Evolutionary conservation across 2,797 vertebrate species (phyloP), one percentile per base, ranked within the genome.

Genomic region (Bradypodion ventrale): DNA sequence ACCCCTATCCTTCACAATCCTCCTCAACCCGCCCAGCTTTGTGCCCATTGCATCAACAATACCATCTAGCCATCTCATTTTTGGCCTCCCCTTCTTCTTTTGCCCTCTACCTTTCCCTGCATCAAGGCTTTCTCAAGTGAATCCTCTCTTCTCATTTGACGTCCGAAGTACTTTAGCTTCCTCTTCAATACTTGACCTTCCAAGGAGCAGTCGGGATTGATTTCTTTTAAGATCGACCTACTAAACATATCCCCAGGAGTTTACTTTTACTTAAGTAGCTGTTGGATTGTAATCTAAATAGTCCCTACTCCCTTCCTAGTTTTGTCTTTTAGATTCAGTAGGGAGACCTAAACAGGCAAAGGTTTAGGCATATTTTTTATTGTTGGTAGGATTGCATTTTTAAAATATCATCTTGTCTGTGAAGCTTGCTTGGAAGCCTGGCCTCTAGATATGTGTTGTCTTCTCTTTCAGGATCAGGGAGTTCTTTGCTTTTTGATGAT

Each of bases 391-490:
- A 25, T 49, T 8, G 13, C 0, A 23, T 83, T 83, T 66, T 68
- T 35, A 44, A 73, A 49, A 73, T 60, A 35, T 27, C 16, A 9
- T 46, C 2, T 78, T 32, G 19, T 78, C 62, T 65, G 16, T 66
- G 5, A 75, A 75, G 52, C 72, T 75, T 8, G 19, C 56, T 42
- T 35, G 74, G 46, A 83, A 77, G 10, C 29, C 13, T 69, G n/a
- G 0, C 7, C 70, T 78, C 70, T 93, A 27, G 94, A 80, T 77
- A 23, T 86, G 59, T 69, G 16, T 21, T 69, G 46, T 88, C 74
- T 73, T 93, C n/a, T 92, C 75, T 95, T 95, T 69, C 85, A 96
- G 96, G 94, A 73, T 92, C 93, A 9, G 96, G 95, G 8, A 90
- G 88, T 80, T 19, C 94, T 52, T 81, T 94, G 78, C 95, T 95